Evolutionary conservation across 2,113 vertebrate genomes (phyloP).

Genomic region (Emydura subglobosa): DNA sequence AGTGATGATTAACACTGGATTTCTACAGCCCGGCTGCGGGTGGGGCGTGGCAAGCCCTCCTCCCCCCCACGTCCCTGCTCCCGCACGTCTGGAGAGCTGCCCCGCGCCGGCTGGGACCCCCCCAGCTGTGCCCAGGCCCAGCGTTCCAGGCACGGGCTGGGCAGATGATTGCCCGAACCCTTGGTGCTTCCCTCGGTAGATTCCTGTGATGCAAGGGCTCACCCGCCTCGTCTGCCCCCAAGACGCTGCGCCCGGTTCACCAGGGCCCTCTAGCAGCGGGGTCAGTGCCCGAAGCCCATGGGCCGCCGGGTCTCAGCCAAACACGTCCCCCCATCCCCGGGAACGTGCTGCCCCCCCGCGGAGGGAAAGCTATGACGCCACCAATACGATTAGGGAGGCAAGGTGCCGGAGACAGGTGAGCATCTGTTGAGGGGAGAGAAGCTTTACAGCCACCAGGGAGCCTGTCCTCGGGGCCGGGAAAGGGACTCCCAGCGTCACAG

Average conservation of each 20-base stretch:
- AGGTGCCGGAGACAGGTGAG: too few relatives aligned
- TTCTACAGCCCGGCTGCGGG: background rate
- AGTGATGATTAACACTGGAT: background rate
- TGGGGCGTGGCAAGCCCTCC: accelerated
- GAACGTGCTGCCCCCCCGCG: too few relatives aligned
- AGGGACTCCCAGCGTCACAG: too few relatives aligned
- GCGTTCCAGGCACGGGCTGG: background rate
- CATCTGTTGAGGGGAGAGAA: too few relatives aligned
- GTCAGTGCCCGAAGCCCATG: background rate
- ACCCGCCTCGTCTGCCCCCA: background rate
- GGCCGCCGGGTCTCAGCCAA: background rate
- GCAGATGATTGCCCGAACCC: accelerated
- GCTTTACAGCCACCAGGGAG: too few relatives aligned
- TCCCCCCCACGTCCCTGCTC: too few relatives aligned
- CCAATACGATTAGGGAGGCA: background rate
- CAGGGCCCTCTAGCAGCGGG: background rate
- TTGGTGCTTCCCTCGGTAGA: background rate
- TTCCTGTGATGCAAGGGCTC: background rate
- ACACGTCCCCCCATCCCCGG: background rate
- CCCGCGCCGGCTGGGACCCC: too few relatives aligned
- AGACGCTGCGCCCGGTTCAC: background rate
- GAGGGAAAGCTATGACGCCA: background rate
- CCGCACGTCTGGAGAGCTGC: background rate
- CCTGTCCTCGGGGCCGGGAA: background rate
- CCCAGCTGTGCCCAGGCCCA: too few relatives aligned